Percentiles rank a stretch among this genome's conserved stretches.
Conservation (phyloP, 2,113 vertebrate genomes). For the Odontesthes bonariensis region DNA sequence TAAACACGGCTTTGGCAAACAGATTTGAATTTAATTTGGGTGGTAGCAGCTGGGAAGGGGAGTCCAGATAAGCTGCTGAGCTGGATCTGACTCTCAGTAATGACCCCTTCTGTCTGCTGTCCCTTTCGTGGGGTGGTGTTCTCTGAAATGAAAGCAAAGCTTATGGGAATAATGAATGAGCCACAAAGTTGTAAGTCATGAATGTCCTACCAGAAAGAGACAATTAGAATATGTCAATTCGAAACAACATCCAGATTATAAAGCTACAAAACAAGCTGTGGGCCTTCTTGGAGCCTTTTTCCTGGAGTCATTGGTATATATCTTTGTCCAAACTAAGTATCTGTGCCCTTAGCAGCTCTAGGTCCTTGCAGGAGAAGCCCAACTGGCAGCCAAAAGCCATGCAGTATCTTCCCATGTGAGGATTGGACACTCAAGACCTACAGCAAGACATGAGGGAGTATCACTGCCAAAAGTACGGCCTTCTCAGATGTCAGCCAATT, state of each 20-base stretch:
- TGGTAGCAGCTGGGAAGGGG: background rate
- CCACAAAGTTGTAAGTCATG: background rate
- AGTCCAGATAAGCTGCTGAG: conserved; percentile 38
- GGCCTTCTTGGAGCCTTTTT: conserved; percentile 3
- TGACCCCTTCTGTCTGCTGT: conserved; percentile 7
- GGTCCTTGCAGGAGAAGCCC: conserved; percentile 12
- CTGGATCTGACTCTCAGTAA: conserved; percentile 38
- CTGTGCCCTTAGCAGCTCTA: background rate
- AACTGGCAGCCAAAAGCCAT: conserved; percentile 16
- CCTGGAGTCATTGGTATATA: background rate
- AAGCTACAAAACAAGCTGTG: background rate
- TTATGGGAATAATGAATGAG: conserved; percentile 7
- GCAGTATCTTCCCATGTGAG: conserved; percentile 8
- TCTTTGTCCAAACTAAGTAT: background rate
- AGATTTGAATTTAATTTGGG: conserved; percentile 20
- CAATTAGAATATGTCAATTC: background rate
- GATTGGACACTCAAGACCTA: background rate
- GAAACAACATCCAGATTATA: background rate
- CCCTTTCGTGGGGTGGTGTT: background rate
- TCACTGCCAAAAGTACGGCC: conserved; percentile 17
- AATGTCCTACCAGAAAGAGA: background rate
- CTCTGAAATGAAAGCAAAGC: conserved; percentile 24
- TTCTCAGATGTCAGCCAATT: conserved; percentile 20
- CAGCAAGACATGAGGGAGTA: background rate
- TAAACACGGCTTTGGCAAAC: conserved; percentile 12